Conservation (phyloP, 2,888 invertebrate genomes). For the Eupithecia centaureata region DNA sequence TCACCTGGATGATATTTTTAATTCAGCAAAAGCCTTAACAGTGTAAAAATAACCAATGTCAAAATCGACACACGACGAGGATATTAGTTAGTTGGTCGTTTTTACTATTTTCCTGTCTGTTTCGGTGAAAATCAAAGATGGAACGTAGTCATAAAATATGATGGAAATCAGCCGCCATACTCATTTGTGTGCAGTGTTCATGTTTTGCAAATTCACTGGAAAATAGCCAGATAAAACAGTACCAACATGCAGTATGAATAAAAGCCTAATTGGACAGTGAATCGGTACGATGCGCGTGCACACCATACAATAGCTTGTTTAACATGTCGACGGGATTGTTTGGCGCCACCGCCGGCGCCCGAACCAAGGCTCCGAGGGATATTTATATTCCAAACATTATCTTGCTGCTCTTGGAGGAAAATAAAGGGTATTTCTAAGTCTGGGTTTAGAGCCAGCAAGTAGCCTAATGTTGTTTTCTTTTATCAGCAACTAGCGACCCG, state of each 20-base stretch:
- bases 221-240: conserved; percentile 22
- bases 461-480: neutral
- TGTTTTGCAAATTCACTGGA: conserved; percentile 20
- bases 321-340: conserved; percentile 50
- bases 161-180: no score
- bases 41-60: neutral
- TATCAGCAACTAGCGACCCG: neutral
- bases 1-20: no score
- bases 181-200: neutral
- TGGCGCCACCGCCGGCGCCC: conserved; percentile 57
- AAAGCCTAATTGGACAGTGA: conserved; percentile 54
- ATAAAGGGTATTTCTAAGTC: conserved; percentile 1
- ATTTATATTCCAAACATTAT: conserved; percentile 16
- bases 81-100: neutral
- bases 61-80: neutral
- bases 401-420: conserved; percentile 4
- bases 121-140: no score
- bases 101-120: no score
- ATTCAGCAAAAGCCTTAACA: neutral
- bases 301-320: conserved; percentile 64
- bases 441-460: neutral
- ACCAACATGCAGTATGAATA: conserved; percentile 36
- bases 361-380: conserved; percentile 50
- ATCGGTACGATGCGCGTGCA: conserved; percentile 48
- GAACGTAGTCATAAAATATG: no score